These are phyloP conservation scores for Cordilura impudica DNA, from an alignment of 2,888 invertebrate genomes.

Conservation along the genomic window DNA sequence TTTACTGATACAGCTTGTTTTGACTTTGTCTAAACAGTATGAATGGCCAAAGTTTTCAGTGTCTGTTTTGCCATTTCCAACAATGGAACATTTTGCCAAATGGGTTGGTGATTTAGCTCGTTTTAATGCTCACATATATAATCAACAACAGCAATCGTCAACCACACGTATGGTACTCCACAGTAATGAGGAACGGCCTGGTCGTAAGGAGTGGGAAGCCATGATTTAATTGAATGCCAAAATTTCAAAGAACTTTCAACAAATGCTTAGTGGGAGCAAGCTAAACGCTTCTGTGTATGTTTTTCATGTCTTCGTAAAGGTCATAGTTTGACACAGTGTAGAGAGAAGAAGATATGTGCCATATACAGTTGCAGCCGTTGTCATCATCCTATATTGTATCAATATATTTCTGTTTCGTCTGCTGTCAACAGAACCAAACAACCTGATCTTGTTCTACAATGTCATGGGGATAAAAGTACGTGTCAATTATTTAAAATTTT, in stretches of 20 bases:
- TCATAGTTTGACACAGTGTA: constrained; percentile 11
- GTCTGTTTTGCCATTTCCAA: constrained; percentile 30
- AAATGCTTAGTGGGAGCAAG: background rate
- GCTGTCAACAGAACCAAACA: background rate
- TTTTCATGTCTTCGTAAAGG: background rate
- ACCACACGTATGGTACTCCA: background rate
- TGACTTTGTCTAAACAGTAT: constrained; percentile 55
- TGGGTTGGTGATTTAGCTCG: constrained; percentile 50
- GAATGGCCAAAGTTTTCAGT: constrained; percentile 49
- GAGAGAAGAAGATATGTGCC: background rate
- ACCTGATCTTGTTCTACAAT: constrained; percentile 3
- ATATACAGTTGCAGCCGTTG: background rate
- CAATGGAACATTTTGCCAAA: constrained; percentile 39
- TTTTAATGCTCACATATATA: background rate
- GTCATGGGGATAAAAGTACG: background rate
- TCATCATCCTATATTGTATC: constrained; percentile 1
- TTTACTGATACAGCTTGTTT: constrained; percentile 41
- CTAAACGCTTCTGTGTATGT: background rate
- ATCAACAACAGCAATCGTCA: background rate
- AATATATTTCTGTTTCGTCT: background rate
- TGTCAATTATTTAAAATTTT: constrained; percentile 25
- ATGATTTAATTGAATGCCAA: background rate
- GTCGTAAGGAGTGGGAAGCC: background rate
- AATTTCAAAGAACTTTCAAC: background rate
- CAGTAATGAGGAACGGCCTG: background rate